Evolutionary conservation across 2,888 invertebrate genomes (phyloP).

Genomic region (Eupeodes latifasciatus): DNA sequence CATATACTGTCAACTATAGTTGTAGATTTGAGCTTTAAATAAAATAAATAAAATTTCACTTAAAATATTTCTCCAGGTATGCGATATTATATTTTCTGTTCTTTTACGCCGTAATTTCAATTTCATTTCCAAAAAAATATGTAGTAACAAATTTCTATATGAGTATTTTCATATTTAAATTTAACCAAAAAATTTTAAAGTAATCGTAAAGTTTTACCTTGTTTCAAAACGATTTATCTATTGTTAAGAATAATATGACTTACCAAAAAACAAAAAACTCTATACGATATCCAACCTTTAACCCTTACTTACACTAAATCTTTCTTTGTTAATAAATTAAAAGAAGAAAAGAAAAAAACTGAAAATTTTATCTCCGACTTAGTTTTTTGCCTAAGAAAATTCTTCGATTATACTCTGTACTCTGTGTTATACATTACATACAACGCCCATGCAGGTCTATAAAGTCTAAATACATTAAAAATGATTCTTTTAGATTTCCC

Average conservation of each 20-base stretch:
- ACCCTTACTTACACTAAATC: conserved; percentile 61
- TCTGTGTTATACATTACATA: neutral
- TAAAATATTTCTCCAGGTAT: too few relatives aligned
- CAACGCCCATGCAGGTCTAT: neutral
- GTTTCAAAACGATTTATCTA: conserved; percentile 15
- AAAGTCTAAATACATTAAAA: conserved; percentile 25
- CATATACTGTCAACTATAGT: too few relatives aligned
- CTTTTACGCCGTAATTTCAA: too few relatives aligned
- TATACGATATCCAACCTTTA: conserved; percentile 29
- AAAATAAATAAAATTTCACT: too few relatives aligned
- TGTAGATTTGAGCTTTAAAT: too few relatives aligned
- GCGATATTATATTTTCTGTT: too few relatives aligned
- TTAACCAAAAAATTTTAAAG: neutral
- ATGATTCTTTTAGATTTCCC: conserved; percentile 23
- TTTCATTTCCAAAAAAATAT: too few relatives aligned
- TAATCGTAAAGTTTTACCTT: neutral
- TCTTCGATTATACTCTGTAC: conserved; percentile 47
- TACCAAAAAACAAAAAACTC: neutral
- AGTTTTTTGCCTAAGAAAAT: conserved; percentile 11
- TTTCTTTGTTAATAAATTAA: conserved; percentile 14
- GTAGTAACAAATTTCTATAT: too few relatives aligned
- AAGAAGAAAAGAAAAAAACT: conserved; percentile 5
- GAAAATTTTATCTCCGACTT: conserved; percentile 45
- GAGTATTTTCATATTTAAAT: neutral
- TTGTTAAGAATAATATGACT: conserved; percentile 48